Evolutionary conservation across 2,113 vertebrate species (phyloP), one percentile per base, ranked within the genome.

Genomic region (Sebastes schlegelii): DNA sequence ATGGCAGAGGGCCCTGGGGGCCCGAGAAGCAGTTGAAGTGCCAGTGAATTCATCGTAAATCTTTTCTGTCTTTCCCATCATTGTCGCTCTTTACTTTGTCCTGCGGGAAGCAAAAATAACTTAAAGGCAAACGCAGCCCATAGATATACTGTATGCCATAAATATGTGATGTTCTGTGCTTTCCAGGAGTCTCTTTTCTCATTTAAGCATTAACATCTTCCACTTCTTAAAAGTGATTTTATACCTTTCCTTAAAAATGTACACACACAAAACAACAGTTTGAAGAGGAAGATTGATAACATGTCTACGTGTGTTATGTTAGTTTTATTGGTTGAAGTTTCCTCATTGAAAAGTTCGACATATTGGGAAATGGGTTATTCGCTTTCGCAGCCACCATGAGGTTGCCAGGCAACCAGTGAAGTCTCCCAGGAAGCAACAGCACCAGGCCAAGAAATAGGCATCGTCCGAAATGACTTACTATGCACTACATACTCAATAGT

Each of bases 21-120:
- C 34, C 75, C 78, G 64, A 42, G 74, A 80, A 67, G 57, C 79
- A 6, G 58, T 71, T 58, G 26, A 86, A 87, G 85, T 80, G 85
- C 71, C 64, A 71, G 17, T 79, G 67, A 82, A 70, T 85, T 82
- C 61, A 77, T n/a, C 34, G 62, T 73, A 62, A 74, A 72, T 84
- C 66, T 61, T 64, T 57, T 42, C 75, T 79, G 68, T 66, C 83
- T 42, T 57, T 69, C 23, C 49, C 42, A 40, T 69, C 64, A 70
- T 69, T 66, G 69, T 88, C 60, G 57, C 51, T 48, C 8, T 68
- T 71, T n/a, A 71, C 69, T 75, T 60, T 45, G 11, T 75, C 52
- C 64, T 68, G n/a, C 42, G 4, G 46, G 13, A 14, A 68, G 58
- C 1, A 43, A 46, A 54, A 54, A 68, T 48, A 58, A 66, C 48